A percentile compares a stretch with the other conserved stretches of the same genome.
phyloP scores from a whole-genome alignment of 2,888 invertebrate species.

The Nymphalis c-album region DNA sequence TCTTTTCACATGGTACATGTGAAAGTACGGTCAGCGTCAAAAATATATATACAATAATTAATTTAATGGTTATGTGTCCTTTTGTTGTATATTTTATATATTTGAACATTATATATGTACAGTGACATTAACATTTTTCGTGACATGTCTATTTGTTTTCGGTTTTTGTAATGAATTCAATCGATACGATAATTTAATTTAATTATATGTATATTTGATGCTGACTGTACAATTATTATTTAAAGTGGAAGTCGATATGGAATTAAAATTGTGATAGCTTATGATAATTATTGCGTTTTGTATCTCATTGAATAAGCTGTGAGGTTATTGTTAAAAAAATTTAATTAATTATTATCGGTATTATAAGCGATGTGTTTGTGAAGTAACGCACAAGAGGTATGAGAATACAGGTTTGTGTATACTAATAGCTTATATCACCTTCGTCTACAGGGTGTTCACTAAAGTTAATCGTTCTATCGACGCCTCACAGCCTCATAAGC shows the following conservation, averaged over 20 bases:
- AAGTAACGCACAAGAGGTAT: slow-evolving; percentile 29
- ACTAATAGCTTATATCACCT: slow-evolving; percentile 25
- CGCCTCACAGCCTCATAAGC: slow-evolving; percentile 44
- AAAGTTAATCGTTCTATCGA: slow-evolving; percentile 6
- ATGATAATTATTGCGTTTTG: slow-evolving; percentile 21
- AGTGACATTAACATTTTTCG: no score
- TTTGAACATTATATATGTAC: no score
- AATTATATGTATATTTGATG: not conserved
- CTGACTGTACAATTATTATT: not conserved
- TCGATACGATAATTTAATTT: not conserved
- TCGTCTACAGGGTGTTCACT: slow-evolving; percentile 30
- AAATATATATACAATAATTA: not conserved
- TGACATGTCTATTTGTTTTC: no score
- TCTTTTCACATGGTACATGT: slow-evolving; percentile 19
- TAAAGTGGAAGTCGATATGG: slow-evolving; percentile 8
- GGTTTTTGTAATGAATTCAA: no score
- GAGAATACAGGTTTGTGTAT: slow-evolving; percentile 29
- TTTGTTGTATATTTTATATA: not conserved
- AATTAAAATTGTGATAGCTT: slow-evolving; percentile 39
- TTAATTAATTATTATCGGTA: slow-evolving; percentile 3
- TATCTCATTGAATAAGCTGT: slow-evolving; percentile 26
- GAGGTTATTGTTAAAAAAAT: slow-evolving; percentile 18
- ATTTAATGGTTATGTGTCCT: not conserved
- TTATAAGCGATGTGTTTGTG: slow-evolving; percentile 15
- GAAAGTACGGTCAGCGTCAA: not conserved